phyloP scores from a whole-genome alignment of 2,888 invertebrate genomes.

The Athalia circularis region DNA sequence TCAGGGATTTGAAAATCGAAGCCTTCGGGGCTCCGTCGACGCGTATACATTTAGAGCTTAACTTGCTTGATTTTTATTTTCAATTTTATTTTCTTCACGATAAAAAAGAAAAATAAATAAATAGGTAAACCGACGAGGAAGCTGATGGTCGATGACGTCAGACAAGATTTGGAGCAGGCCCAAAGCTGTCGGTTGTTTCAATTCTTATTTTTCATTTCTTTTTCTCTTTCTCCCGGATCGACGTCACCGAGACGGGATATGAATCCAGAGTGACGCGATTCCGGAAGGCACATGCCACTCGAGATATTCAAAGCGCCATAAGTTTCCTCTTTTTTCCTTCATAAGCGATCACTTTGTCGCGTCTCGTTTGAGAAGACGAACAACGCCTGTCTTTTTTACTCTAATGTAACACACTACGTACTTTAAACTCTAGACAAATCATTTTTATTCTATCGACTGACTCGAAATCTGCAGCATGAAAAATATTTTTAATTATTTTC shows the following conservation, averaged over 20 bases:
- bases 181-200: neutral
- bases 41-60: too few species aligned
- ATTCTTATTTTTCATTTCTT: neutral
- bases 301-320: conserved; percentile 3
- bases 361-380: neutral
- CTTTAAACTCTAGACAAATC: too few species aligned
- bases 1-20: too few species aligned
- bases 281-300: neutral
- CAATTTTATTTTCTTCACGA: neutral
- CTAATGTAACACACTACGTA: neutral
- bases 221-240: neutral
- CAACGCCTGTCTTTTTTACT: conserved; percentile 8
- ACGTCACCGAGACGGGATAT: conserved; percentile 14
- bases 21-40: too few species aligned
- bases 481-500: too few species aligned
- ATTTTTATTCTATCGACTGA: too few species aligned
- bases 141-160: neutral
- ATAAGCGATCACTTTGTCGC: conserved; percentile 9
- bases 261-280: conserved; percentile 12
- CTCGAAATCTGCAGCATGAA: too few species aligned
- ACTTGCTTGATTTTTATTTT: neutral
- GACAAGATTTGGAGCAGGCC: conserved; percentile 14
- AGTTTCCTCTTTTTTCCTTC: neutral
- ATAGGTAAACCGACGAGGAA: too few species aligned
- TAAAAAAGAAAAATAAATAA: neutral